These are phyloP conservation scores for Drosophila meridiana DNA, from an alignment of 2,888 invertebrate species.

Conservation along the genomic window DNA sequence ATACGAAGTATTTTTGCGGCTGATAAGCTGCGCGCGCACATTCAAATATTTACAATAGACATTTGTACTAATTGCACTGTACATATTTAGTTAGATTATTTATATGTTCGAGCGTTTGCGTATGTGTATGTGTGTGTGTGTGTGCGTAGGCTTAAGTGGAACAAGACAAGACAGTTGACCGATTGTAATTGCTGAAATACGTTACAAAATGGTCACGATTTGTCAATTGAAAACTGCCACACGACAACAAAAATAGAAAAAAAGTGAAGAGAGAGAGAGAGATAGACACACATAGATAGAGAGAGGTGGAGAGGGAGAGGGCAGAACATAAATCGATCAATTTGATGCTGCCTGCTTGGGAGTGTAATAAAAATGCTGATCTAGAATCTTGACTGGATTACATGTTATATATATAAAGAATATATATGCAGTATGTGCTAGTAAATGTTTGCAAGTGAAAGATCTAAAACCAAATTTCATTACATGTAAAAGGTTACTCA, in stretches of 20 bases:
- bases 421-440: not conserved
- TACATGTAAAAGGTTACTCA: not conserved
- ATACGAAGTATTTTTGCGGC: conserved; percentile 35
- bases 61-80: conserved; percentile 68
- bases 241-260: not conserved
- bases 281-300: not conserved
- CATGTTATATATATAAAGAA: not conserved
- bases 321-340: not conserved
- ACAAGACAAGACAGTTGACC: conserved; percentile 47
- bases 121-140: conserved; percentile 15
- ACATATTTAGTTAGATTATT: conserved; percentile 50
- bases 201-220: conserved; percentile 44
- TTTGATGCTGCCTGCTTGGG: not conserved
- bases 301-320: not conserved
- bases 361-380: not conserved
- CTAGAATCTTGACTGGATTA: not conserved
- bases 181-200: conserved; percentile 58
- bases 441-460: not conserved
- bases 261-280: not conserved
- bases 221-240: conserved; percentile 37
- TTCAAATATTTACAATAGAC: conserved; percentile 64
- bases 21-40: conserved; percentile 68
- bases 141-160: conserved; percentile 42
- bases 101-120: conserved; percentile 10
- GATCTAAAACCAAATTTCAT: not conserved